phyloP scores from a whole-genome alignment of 2,888 invertebrate species.

The Oxycera nigricornis region DNA sequence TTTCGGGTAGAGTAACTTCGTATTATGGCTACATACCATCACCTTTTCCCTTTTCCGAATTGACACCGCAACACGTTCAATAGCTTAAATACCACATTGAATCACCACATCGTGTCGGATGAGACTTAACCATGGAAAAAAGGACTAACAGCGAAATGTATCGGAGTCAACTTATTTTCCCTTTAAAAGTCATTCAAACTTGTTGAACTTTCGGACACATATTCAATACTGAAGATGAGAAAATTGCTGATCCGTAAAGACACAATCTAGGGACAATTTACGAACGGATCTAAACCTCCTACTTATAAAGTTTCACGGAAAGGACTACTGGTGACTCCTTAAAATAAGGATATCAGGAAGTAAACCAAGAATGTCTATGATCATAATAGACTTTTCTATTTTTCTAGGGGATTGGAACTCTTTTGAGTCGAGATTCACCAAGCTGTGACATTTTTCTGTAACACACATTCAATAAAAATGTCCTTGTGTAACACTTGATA shows the following conservation, averaged over 20 bases:
- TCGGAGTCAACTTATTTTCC: background rate
- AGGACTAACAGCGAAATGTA: background rate
- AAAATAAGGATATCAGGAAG: background rate
- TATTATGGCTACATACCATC: background rate
- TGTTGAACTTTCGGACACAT: background rate
- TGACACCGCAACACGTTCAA: background rate
- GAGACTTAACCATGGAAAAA: background rate
- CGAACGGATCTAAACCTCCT: background rate
- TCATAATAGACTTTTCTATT: background rate
- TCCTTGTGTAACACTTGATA: background rate
- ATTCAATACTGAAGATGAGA: background rate
- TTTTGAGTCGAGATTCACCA: background rate
- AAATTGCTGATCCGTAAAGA: background rate
- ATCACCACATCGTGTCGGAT: background rate
- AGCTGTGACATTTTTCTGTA: background rate
- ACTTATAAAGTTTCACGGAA: background rate
- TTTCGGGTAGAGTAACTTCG: background rate
- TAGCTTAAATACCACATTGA: background rate
- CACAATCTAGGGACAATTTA: background rate
- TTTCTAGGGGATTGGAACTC: background rate
- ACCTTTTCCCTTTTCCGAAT: background rate
- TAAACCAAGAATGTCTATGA: background rate
- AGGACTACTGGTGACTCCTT: background rate
- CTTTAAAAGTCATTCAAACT: background rate
- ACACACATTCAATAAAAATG: background rate